Evolutionary conservation across 2,797 vertebrate genomes (phyloP).

Genomic region (Paramormyrops hopkinsi): DNA sequence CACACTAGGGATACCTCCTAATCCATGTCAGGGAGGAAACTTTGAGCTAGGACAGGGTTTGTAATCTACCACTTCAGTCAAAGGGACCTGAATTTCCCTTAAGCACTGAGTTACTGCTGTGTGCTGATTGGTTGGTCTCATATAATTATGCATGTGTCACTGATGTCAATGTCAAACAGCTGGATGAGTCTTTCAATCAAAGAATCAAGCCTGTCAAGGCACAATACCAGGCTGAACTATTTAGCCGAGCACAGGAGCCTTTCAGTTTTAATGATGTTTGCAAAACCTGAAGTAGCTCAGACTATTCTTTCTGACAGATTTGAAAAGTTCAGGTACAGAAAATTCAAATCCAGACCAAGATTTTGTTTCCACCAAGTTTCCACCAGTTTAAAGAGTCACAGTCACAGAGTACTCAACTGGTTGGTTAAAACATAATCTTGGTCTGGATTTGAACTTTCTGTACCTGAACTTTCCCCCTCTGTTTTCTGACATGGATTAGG

Average conservation of each 20-base stretch:
- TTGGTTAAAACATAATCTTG: neutral
- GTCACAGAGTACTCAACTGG: neutral
- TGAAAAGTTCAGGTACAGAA: neutral
- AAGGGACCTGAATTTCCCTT: neutral
- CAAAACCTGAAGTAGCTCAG: neutral
- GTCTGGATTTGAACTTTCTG: neutral
- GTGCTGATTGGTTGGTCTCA: neutral
- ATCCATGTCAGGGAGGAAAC: neutral
- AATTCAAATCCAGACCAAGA: neutral
- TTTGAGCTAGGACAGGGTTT: neutral
- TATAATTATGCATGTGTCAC: neutral
- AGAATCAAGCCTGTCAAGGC: neutral
- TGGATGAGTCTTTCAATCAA: neutral
- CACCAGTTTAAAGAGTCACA: neutral
- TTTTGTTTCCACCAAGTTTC: neutral
- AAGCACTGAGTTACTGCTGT: neutral
- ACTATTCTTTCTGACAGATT: neutral
- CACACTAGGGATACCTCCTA: neutral
- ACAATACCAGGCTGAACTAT: neutral
- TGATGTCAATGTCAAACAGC: neutral
- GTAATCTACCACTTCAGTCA: neutral
- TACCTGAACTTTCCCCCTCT: neutral
- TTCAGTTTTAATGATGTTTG: neutral
- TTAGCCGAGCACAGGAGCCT: neutral
- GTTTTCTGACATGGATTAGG: neutral